Evolutionary conservation across 1,140 invertebrate species (phyloP).

Genomic region (Delia radicum): DNA sequence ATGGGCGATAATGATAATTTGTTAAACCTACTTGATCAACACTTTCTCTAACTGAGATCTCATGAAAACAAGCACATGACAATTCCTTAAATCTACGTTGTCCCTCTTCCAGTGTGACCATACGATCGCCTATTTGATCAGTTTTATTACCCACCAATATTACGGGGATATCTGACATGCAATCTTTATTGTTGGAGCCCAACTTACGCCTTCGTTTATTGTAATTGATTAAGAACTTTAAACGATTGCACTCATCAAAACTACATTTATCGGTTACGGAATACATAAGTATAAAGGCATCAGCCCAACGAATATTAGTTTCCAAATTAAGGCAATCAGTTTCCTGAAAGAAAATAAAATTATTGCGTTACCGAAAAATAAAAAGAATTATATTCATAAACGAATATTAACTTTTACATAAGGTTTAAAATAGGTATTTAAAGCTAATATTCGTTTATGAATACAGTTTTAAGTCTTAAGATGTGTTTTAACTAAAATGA

Average conservation of each 20-base stretch:
- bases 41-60: slow-evolving; percentile 80
- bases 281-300: slow-evolving; percentile 83
- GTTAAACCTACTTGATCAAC: slow-evolving; percentile 66
- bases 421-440: no score
- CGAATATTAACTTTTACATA: background rate
- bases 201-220: slow-evolving; percentile 69
- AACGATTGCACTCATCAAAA: slow-evolving; percentile 79
- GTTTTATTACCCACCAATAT: slow-evolving; percentile 80
- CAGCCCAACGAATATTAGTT: slow-evolving; percentile 78
- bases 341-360: slow-evolving; percentile 59
- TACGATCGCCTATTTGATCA: slow-evolving; percentile 74
- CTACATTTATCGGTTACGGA: slow-evolving; percentile 81
- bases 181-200: slow-evolving; percentile 57
- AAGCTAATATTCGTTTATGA: no score
- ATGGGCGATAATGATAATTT: background rate
- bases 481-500: no score
- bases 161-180: slow-evolving; percentile 66
- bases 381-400: background rate
- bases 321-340: slow-evolving; percentile 69
- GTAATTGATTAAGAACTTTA: slow-evolving; percentile 78
- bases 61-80: slow-evolving; percentile 78
- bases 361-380: background rate
- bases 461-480: no score
- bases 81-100: slow-evolving; percentile 73
- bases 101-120: slow-evolving; percentile 72